These are phyloP conservation scores for Trichonephila clavipes DNA, from an alignment of 1,140 invertebrate species.

Conservation along the genomic window DNA sequence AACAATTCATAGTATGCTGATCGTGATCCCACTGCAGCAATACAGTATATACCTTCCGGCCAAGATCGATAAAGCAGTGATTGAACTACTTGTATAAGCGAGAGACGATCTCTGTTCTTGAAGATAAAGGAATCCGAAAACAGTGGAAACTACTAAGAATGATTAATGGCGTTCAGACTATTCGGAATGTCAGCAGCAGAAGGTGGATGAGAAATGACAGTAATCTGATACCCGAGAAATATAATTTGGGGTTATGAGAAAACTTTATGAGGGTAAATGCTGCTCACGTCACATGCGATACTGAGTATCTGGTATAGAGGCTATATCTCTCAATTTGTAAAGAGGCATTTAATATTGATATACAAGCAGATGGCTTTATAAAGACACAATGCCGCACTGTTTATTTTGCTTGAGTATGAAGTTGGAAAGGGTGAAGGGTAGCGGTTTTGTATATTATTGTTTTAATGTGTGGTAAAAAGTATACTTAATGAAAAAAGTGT, in stretches of 20 bases:
- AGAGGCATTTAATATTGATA: not conserved
- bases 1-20: no score
- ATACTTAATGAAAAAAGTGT: no score
- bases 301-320: not conserved
- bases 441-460: no score
- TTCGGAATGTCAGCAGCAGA: slow-evolving; percentile 22
- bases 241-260: slow-evolving; percentile 38
- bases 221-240: slow-evolving; percentile 12
- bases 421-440: no score
- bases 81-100: slow-evolving; percentile 29
- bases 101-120: not conserved
- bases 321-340: not conserved
- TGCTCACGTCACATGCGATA: not conserved
- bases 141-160: slow-evolving; percentile 7
- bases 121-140: slow-evolving; percentile 42
- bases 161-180: slow-evolving; percentile 15
- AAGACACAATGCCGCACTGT: not conserved
- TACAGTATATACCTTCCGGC: not conserved
- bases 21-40: not conserved
- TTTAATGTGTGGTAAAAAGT: no score
- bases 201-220: slow-evolving; percentile 23
- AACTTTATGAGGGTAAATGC: slow-evolving; percentile 15
- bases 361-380: not conserved
- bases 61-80: not conserved
- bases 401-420: no score